Evolutionary conservation across 2,797 vertebrate genomes (phyloP), one percentile per base, ranked within the genome.

Genomic region (Periparus ater): DNA sequence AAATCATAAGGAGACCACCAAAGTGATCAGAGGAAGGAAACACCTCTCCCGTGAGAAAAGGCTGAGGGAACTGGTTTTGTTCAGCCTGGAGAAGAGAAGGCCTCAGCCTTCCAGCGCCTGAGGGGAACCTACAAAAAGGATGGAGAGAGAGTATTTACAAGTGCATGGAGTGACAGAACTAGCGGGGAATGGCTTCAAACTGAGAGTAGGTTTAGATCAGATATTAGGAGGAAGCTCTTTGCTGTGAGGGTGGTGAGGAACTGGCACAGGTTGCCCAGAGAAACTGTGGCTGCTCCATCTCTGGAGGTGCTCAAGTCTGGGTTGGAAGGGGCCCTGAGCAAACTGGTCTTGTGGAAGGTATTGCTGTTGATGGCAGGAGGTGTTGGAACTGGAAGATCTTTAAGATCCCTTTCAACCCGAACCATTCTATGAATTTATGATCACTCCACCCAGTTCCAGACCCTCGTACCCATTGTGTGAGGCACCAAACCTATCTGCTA

Each of bases 121-220:
- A 34, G 27, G 26, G 47, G 40, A 54, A 12, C 14, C 17, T 34
- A 16, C 17, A 42, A 40, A 20, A 60, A 40, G 18, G 11, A 40
- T 40, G 25, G 20, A 51, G 29, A 38, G 10, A 2, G 5, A 13
- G 8, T 18, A 13, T 60, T 60, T n/a, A 15, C 0, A 1, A 53
- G 25, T 17, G n/a, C 7, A 6, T 74, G 14, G 13, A 60, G 7
- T 40, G 40, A 47, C 9, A 3, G 15, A 11, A 66, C 17, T 40
- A 30, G 10, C 11, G 25, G 25, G 12, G 4, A 40, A 53, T 27
- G 21, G 21, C 30, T 67, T 74, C 47, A 67, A 26, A 40, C 6
- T 19, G n/a, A 55, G 18, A 30, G 7, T 7, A 45, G 23, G 5
- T 47, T 73, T 40, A 18, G 47, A 47, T 53, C 26, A 30, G 14